Percentiles rank a stretch among this genome's conserved stretches.
Conservation (phyloP, 2,113 vertebrate species). For the Arenaria interpres region DNA sequence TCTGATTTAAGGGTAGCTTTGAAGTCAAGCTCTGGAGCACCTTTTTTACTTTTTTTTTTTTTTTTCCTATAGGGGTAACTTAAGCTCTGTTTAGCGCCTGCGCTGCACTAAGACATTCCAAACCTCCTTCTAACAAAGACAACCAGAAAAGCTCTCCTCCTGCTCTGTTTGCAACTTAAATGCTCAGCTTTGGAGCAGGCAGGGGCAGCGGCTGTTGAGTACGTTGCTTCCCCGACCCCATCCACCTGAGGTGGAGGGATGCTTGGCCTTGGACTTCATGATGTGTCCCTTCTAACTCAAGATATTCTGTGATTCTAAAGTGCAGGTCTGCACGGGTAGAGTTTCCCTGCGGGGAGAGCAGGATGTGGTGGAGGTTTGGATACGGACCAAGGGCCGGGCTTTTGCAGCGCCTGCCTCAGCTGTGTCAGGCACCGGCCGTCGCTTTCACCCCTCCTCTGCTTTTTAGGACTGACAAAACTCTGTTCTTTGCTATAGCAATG, state of each 20-base stretch:
- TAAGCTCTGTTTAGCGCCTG: not conserved
- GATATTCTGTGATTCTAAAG: not conserved
- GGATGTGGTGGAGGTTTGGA: not conserved
- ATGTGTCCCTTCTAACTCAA: not conserved
- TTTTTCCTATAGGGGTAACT: not conserved
- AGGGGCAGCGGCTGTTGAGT: fast-evolving
- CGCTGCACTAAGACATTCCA: not conserved
- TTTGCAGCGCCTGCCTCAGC: not conserved
- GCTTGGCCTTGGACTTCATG: not conserved
- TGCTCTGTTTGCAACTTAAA: not conserved
- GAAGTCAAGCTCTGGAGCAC: not conserved
- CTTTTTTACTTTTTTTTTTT: not conserved
- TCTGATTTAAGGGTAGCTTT: not conserved
- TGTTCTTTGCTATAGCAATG: not conserved
- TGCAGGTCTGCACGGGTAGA: not conserved
- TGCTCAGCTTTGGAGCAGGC: not conserved
- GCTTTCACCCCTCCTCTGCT: not conserved
- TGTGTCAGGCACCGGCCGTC: not conserved
- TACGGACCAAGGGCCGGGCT: not conserved
- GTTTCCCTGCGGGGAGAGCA: not conserved
- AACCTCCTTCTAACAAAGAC: not conserved
- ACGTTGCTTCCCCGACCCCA: not conserved
- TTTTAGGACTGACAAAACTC: not conserved
- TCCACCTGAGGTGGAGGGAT: fast-evolving
- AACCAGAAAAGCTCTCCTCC: not conserved